Conservation (phyloP, 2,797 vertebrate genomes). For the Naso thynnoides region DNA sequence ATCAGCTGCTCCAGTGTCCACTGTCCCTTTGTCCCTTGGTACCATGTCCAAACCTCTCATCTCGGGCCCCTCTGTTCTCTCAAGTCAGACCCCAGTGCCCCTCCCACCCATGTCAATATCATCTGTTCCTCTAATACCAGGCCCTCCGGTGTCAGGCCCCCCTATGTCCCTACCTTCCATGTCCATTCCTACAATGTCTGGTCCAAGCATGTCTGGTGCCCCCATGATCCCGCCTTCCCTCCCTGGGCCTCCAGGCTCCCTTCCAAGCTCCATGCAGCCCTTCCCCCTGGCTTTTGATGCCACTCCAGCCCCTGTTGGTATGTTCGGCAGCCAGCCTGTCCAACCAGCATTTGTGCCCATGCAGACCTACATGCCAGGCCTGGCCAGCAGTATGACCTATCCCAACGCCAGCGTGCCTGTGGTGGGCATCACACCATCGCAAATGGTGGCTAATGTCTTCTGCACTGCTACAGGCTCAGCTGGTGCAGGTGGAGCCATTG, state of each 20-base stretch:
- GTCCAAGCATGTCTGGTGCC: slow-evolving; percentile 78
- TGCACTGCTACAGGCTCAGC: slow-evolving; percentile 87
- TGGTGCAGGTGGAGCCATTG: slow-evolving; percentile 67
- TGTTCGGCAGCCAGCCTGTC: slow-evolving; percentile 83
- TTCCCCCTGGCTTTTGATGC: slow-evolving; percentile 86
- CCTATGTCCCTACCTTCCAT: slow-evolving; percentile 82
- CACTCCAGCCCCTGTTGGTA: slow-evolving; percentile 79
- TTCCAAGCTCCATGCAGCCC: slow-evolving; percentile 86
- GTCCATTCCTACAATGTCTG: slow-evolving; percentile 81
- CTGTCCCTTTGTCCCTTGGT: slow-evolving; percentile 57
- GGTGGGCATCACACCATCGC: slow-evolving; percentile 94
- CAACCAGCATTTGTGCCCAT: slow-evolving; percentile 86
- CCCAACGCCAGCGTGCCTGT: slow-evolving; percentile 88
- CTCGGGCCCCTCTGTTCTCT: slow-evolving; percentile 51
- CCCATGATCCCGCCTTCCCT: slow-evolving; percentile 73
- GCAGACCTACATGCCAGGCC: slow-evolving; percentile 86
- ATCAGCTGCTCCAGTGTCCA: slow-evolving; percentile 52
- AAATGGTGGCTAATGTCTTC: slow-evolving; percentile 95
- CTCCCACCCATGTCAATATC: slow-evolving; percentile 77
- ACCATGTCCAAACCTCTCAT: slow-evolving; percentile 71
- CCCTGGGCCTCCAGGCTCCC: slow-evolving; percentile 74
- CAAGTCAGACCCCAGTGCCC: slow-evolving; percentile 59
- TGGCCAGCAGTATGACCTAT: slow-evolving; percentile 87
- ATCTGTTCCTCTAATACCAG: slow-evolving; percentile 78
- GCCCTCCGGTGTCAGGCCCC: slow-evolving; percentile 76